These are phyloP conservation scores for Octonoba sinensis DNA, from an alignment of 2,888 invertebrate genomes.

Conservation along the genomic window DNA sequence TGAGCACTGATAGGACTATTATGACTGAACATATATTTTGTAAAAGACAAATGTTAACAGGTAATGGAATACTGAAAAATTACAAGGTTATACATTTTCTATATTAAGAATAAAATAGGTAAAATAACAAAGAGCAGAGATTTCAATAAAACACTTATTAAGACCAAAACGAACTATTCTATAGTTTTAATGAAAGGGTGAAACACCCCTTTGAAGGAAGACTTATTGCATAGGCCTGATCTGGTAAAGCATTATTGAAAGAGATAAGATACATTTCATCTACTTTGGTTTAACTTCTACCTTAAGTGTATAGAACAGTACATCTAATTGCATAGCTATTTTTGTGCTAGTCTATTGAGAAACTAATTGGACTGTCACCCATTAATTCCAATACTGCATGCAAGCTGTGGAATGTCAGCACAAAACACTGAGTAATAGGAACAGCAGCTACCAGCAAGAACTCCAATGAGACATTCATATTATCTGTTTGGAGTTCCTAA, in stretches of 20 bases:
- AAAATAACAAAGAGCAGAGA: slow-evolving; percentile 32
- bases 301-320: slow-evolving; percentile 30
- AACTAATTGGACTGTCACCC: slow-evolving; percentile 32
- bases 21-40: slow-evolving; percentile 19
- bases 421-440: slow-evolving; percentile 57
- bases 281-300: slow-evolving; percentile 31
- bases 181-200: slow-evolving; percentile 33
- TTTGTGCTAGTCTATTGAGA: slow-evolving; percentile 48
- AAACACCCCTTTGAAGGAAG: slow-evolving; percentile 56
- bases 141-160: slow-evolving; percentile 52
- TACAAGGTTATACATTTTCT: slow-evolving; percentile 21
- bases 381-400: slow-evolving; percentile 28
- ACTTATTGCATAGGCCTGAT: slow-evolving; percentile 59
- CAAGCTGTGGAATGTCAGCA: slow-evolving; percentile 58
- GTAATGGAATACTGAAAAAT: slow-evolving; percentile 32
- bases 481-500: slow-evolving; percentile 34
- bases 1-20: slow-evolving; percentile 11
- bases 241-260: slow-evolving; percentile 35
- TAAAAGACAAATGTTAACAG: slow-evolving; percentile 34
- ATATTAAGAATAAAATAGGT: slow-evolving; percentile 38
- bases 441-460: slow-evolving; percentile 50
- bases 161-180: slow-evolving; percentile 52
- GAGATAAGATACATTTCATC: slow-evolving; percentile 28
- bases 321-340: slow-evolving; percentile 41
- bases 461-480: slow-evolving; percentile 47